phyloP scores from a whole-genome alignment of 2,113 vertebrate genomes.

The Melozone crissalis region DNA sequence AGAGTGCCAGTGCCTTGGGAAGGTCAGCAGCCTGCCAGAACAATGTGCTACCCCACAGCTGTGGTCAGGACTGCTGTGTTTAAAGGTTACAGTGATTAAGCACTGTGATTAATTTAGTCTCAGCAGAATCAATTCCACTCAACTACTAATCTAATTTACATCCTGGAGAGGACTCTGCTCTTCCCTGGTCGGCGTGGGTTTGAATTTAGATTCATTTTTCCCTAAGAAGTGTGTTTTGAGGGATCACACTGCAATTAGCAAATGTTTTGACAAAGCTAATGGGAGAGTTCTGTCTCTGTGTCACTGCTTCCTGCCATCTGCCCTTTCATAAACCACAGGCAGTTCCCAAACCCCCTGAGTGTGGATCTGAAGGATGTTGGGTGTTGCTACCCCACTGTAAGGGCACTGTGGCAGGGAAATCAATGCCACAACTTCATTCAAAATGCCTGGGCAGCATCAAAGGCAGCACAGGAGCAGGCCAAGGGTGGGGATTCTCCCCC shows the following conservation, averaged over 20 bases:
- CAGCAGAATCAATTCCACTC: slow-evolving; percentile 90
- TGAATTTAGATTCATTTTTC: slow-evolving; percentile 42
- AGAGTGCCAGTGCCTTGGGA: background rate
- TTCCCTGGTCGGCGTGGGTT: slow-evolving; percentile 12
- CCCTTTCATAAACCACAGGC: background rate
- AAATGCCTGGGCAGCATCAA: background rate
- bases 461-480: background rate
- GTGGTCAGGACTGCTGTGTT: slow-evolving; percentile 61
- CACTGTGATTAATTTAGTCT: slow-evolving; percentile 89
- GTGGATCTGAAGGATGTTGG: background rate
- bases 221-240: background rate
- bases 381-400: background rate
- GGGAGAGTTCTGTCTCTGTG: slow-evolving; percentile 26
- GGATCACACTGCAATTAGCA: slow-evolving; percentile 8
- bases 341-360: background rate
- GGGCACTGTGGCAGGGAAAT: background rate
- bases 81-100: slow-evolving; percentile 86
- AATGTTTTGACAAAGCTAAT: slow-evolving; percentile 56
- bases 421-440: background rate
- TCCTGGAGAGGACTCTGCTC: slow-evolving; percentile 59
- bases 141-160: slow-evolving; percentile 79
- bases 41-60: slow-evolving; percentile 47
- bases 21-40: slow-evolving; percentile 40
- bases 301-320: slow-evolving; percentile 28
- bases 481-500: background rate